Evolutionary conservation across 2,113 vertebrate species (phyloP).

Genomic region (Cheilinus undulatus): DNA sequence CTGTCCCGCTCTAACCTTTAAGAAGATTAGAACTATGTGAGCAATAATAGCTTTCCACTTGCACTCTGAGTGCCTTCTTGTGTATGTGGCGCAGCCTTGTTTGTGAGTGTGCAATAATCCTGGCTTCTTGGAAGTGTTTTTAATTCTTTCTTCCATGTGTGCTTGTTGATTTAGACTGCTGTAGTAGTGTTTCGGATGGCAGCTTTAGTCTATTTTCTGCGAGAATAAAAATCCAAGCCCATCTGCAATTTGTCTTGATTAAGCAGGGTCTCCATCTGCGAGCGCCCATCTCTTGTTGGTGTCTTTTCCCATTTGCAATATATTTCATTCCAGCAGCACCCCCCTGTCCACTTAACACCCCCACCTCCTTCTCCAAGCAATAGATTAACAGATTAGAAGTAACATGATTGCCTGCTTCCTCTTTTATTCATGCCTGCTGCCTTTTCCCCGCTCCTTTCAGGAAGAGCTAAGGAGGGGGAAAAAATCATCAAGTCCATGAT

Average conservation of each 20-base stretch:
- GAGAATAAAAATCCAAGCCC: constrained; percentile 61
- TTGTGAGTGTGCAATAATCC: constrained; percentile 22
- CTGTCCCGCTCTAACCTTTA: constrained; percentile 62
- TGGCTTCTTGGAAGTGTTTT: constrained; percentile 30
- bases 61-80: not conserved
- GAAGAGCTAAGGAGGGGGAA: constrained; percentile 2
- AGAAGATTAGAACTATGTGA: constrained; percentile 52
- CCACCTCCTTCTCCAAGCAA: constrained; percentile 52
- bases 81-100: constrained; percentile 6
- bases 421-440: constrained; percentile 26
- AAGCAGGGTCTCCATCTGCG: constrained; percentile 71
- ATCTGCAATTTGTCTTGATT: constrained; percentile 78
- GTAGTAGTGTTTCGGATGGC: constrained; percentile 38
- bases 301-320: constrained; percentile 75
- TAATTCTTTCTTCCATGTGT: constrained; percentile 10
- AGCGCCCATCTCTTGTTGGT: constrained; percentile 71
- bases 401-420: constrained; percentile 67
- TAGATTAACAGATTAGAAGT: constrained; percentile 73
- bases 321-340: constrained; percentile 62
- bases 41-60: constrained; percentile 58
- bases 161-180: constrained; percentile 35
- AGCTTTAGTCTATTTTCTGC: constrained; percentile 58
- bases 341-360: constrained; percentile 63
- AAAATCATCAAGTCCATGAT: constrained; percentile 44
- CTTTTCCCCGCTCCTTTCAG: constrained; percentile 18